Percentiles rank a stretch among this genome's conserved stretches.
phyloP scores from a whole-genome alignment of 2,113 vertebrate species.

The Laticauda colubrina region DNA sequence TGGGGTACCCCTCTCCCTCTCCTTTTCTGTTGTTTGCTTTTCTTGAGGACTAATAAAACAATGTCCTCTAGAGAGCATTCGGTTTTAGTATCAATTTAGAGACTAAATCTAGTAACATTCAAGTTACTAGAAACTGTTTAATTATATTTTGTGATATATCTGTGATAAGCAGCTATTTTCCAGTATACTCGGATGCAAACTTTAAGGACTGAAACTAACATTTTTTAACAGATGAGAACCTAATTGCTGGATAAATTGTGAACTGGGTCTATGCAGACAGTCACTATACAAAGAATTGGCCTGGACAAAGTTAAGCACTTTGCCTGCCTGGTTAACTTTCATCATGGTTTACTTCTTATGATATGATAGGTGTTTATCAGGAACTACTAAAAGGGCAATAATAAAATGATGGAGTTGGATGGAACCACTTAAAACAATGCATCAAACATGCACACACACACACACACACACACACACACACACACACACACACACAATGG shows the following conservation, averaged over 20 bases:
- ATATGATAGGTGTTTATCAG: constrained; percentile 21
- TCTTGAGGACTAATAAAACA: neutral
- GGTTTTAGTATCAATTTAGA: neutral
- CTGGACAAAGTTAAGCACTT: constrained; percentile 36
- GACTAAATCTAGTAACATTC: neutral
- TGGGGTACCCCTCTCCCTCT: too few relatives aligned
- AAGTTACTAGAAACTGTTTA: neutral
- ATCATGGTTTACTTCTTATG: neutral
- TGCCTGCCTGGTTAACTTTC: constrained; percentile 32
- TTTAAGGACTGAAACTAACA: neutral
- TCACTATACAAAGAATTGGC: neutral
- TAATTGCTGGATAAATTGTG: neutral
- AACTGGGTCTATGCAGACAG: neutral
- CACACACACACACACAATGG: neutral
- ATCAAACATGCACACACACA: neutral
- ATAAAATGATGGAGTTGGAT: neutral
- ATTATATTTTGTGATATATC: neutral
- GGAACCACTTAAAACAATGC: neutral
- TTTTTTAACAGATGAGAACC: neutral
- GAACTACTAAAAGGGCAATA: constrained; percentile 1
- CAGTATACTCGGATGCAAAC: neutral
- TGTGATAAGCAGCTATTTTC: neutral
- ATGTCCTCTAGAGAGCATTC: neutral
- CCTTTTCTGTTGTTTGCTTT: neutral
- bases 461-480: neutral